These are phyloP conservation scores for Chroicocephalus ridibundus DNA, from an alignment of 2,113 vertebrate genomes.

Conservation along the genomic window DNA sequence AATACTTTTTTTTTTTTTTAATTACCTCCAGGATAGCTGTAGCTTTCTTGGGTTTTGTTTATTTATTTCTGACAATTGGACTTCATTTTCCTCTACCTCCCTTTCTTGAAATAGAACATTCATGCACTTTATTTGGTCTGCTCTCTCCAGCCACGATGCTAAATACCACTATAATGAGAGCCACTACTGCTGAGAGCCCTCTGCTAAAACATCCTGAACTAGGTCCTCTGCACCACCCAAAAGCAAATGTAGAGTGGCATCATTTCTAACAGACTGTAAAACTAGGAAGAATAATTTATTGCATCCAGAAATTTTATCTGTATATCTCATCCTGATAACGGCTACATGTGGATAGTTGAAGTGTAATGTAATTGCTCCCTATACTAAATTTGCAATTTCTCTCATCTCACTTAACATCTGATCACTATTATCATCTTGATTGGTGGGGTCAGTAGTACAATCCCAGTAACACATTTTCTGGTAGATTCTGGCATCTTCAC, in stretches of 20 bases:
- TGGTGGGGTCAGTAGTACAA: neutral
- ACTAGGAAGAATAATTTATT: neutral
- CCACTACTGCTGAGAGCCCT: neutral
- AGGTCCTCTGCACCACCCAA: neutral
- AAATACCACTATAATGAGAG: neutral
- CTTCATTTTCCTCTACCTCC: neutral
- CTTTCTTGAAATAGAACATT: neutral
- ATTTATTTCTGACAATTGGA: neutral
- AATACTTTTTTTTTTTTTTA: neutral
- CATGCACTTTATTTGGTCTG: neutral
- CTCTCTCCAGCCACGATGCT: neutral
- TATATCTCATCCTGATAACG: neutral
- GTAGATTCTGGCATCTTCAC: neutral
- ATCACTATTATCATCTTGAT: neutral
- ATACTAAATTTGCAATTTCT: neutral
- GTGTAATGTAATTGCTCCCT: neutral
- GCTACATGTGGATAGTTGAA: neutral
- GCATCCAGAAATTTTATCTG: neutral
- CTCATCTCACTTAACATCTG: neutral
- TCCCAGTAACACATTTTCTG: neutral
- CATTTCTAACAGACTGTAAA: neutral
- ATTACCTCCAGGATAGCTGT: neutral
- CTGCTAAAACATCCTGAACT: neutral
- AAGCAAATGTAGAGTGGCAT: neutral
- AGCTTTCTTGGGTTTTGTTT: neutral